Evolutionary conservation across 2,888 invertebrate species (phyloP).

Genomic region (Rosalia funebris): DNA sequence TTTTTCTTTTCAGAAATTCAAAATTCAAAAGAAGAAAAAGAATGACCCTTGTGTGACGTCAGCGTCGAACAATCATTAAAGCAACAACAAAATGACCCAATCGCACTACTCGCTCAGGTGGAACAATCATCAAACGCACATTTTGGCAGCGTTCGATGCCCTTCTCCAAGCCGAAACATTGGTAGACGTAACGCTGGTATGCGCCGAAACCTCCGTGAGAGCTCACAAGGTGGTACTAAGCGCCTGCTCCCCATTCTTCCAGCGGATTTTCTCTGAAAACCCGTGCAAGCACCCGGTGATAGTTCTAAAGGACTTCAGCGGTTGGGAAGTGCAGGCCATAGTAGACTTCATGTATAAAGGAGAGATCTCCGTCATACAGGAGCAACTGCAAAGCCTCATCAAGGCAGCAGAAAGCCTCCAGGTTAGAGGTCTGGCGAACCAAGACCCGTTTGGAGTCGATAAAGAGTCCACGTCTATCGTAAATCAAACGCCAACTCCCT

Average conservation of each 20-base stretch:
- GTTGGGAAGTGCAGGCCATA: conserved; percentile 89
- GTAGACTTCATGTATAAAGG: conserved; percentile 95
- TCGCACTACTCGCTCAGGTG: conserved; percentile 92
- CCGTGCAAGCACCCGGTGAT: conserved; percentile 95
- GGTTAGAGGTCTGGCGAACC: conserved; percentile 44
- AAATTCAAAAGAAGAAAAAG: conserved; percentile 46
- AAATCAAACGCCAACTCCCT: conserved; percentile 62
- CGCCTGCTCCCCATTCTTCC: conserved; percentile 89
- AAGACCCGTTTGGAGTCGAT: conserved; percentile 56
- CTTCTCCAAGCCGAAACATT: conserved; percentile 86
- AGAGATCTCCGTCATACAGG: conserved; percentile 88
- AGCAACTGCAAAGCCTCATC: conserved; percentile 83
- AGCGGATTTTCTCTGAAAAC: conserved; percentile 87
- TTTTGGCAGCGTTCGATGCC: conserved; percentile 89
- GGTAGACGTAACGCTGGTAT: conserved; percentile 91
- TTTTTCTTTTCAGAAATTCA: conserved; percentile 56
- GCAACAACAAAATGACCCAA: conserved; percentile 63
- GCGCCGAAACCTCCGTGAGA: conserved; percentile 84
- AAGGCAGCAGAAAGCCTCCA: conserved; percentile 89
- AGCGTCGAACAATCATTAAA: conserved; percentile 24
- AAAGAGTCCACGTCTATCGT: conserved; percentile 57
- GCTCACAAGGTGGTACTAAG: conserved; percentile 93
- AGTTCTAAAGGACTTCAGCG: conserved; percentile 88
- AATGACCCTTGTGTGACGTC: conserved; percentile 53
- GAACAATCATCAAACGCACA: conserved; percentile 93